Conservation (phyloP, 2,797 vertebrate species). For the Schizopygopsis pylzovi region DNA sequence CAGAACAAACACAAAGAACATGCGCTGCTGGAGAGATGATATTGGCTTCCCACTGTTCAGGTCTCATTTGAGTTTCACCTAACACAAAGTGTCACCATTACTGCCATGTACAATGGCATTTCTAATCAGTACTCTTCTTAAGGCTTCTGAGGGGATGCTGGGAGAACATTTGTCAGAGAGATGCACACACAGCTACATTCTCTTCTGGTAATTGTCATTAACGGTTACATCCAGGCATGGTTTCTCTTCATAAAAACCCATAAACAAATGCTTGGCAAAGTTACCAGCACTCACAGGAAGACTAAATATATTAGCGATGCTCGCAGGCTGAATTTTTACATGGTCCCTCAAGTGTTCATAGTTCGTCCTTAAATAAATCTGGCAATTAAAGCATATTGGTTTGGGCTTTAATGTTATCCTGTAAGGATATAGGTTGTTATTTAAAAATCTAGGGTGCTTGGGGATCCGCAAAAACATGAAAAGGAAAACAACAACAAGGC, state of each 20-base stretch:
- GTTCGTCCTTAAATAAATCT: too few species aligned
- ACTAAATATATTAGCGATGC: too few species aligned
- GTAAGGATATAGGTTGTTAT: too few species aligned
- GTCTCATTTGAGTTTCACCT: slow-evolving; percentile 53
- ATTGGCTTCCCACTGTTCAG: slow-evolving; percentile 49
- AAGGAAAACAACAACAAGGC: too few species aligned
- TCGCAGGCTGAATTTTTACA: too few species aligned
- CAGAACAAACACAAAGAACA: slow-evolving; percentile 47
- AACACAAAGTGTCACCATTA: slow-evolving; percentile 45
- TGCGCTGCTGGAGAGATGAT: slow-evolving; percentile 45
- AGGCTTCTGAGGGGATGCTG: slow-evolving; percentile 27
- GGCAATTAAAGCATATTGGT: too few species aligned
- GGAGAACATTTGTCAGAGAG: slow-evolving; percentile 44
- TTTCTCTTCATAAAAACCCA: slow-evolving; percentile 35
- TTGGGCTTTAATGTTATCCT: too few species aligned
- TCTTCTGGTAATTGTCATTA: slow-evolving; percentile 54
- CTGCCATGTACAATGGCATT: slow-evolving; percentile 35
- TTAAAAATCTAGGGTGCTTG: too few species aligned
- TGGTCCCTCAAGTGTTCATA: too few species aligned
- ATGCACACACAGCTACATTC: slow-evolving; percentile 29
- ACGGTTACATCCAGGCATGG: slow-evolving; percentile 39
- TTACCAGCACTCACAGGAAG: too few species aligned
- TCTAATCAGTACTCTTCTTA: slow-evolving; percentile 56
- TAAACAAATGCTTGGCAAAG: slow-evolving; percentile 30
- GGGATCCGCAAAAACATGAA: too few species aligned